Evolutionary conservation across 2,888 invertebrate species (phyloP).

Genomic region (Elaeidobius kamerunicus): DNA sequence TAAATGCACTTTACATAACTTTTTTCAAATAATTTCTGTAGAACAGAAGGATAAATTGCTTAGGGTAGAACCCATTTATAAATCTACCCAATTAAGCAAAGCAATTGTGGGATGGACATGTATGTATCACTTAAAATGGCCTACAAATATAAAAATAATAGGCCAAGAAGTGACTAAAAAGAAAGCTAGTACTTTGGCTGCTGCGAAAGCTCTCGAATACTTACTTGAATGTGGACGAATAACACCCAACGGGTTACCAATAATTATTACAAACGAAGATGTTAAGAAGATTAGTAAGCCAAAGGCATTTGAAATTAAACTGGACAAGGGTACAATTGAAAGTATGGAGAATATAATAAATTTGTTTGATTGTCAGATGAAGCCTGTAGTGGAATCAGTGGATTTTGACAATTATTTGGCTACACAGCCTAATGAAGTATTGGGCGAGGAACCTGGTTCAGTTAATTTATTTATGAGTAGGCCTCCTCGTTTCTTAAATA

Average conservation of each 20-base stretch:
- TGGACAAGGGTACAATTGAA: constrained; percentile 42
- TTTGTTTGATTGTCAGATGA: constrained; percentile 36
- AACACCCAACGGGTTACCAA: constrained; percentile 51
- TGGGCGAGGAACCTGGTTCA: constrained; percentile 6
- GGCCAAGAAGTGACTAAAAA: constrained; percentile 54
- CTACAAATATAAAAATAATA: constrained; percentile 55
- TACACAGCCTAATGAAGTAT: constrained; percentile 7
- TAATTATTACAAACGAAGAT: constrained; percentile 40
- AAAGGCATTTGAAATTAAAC: constrained; percentile 10
- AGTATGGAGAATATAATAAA: constrained; percentile 48
- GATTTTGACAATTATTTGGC: constrained; percentile 15
- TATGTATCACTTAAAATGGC: constrained; percentile 58
- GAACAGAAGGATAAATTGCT: constrained; percentile 46
- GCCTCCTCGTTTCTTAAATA: constrained; percentile 33
- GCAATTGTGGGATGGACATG: constrained; percentile 56
- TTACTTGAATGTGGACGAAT: constrained; percentile 53
- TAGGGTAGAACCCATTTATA: constrained; percentile 49
- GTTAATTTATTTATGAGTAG: constrained; percentile 17
- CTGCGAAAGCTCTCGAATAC: constrained; percentile 56
- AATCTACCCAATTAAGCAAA: constrained; percentile 38
- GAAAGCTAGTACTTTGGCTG: constrained; percentile 55
- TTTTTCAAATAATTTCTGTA: constrained; percentile 48
- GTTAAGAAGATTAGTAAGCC: constrained; percentile 14
- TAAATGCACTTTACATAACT: constrained; percentile 52
- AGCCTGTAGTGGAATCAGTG: constrained; percentile 31